Evolutionary conservation across 2,888 invertebrate species (phyloP), one percentile per base, ranked within the genome.

Genomic region (Drosophila atripex): DNA sequence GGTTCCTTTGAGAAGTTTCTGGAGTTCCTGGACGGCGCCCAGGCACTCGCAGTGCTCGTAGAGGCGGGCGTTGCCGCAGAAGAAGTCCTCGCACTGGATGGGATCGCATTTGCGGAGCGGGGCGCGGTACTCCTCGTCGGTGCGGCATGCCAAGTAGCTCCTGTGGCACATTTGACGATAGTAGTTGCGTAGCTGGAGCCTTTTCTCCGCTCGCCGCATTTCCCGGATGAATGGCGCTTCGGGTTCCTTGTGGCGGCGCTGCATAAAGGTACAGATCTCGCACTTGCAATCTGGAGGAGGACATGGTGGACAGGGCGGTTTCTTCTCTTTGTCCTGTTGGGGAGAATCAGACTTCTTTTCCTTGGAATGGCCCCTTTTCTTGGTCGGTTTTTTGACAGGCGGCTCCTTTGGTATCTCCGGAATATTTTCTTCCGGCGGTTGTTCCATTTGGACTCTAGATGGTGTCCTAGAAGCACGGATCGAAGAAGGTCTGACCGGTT

Each of bases 21-120:
- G 66, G 25, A 76, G 9, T 7, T 76, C 45, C 38, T 71, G 57
- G 38, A 76, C 63, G 1, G 66, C 76, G 16, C 18, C 38, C 1
- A 76, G 47, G n/a, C 79, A 78, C 5, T 76, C 76, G 14, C 79
- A 78, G 32, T 76, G 72, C 12, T 75, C 39, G 2, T 30, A 18
- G 6, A 77, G 25, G 0, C 65, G 56, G 6, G 63, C 61, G 23
- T 71, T 66, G 3, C 6, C 7, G n/a, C 76, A 78, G 30, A 78
- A 71, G 21, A 30, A 32, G 18, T 70, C 51, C 5, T 68, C 57
- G 32, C 55, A 71, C 4, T 25, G 9, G 23, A 78, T 66, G n/a
- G 68, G 50, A 21, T 79, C 77, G 21, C 71, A 65, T 12, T 56
- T 58, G 5, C 38, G 77, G 1, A 23, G 49, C 8, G 79, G 57